Evolutionary conservation across 2,888 invertebrate species (phyloP), one percentile per base, ranked within the genome.

Genomic region (Deilephila porcellus): DNA sequence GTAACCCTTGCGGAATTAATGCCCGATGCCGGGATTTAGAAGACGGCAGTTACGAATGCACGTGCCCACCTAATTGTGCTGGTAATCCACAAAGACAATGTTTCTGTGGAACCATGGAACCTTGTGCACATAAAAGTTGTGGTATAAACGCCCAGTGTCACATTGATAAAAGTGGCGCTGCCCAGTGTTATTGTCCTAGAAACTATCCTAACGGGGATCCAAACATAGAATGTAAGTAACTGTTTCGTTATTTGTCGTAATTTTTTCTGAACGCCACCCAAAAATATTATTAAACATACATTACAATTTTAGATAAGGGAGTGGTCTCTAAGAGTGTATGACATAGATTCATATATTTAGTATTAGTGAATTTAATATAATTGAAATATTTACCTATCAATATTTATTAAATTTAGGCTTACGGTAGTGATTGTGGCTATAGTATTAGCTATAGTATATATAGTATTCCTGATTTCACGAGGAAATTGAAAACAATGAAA

Each of bases 181-280:
- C 97, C 0, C 96, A 97, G 85, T 98, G 98, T 86, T 97, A 97
- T 86, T 98, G 98, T 86, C 98, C 98, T 71, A 95, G 96, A 56
- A 96, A 96, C 85, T 97, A 96, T 91, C 98, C 98, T 70, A 95
- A 96, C 76, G 98, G 98, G 74, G 97, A 98, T 95, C 97, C 98
- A 32, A 96, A 97, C 85, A 96, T 97, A 83, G 97, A 97, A 96
- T 98, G 98, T 98, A 94, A 96, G 97, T 96, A 80, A 81, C 77
- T 11, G 19, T 17, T 29, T 14, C 56, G 25, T 45, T 45, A n/a
- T 56, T 0, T 56, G 17, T 29, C 11, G 19, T 56, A 32, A 32
- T 70, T 70, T 56, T 32, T 56, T 32, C 8, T 17, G 32, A 17
- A 32, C n/a, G n/a, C 4, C 8, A 56, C 19, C 17, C 73, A 67